Conservation (phyloP, 2,888 invertebrate species). For the Rosalia funebris region DNA sequence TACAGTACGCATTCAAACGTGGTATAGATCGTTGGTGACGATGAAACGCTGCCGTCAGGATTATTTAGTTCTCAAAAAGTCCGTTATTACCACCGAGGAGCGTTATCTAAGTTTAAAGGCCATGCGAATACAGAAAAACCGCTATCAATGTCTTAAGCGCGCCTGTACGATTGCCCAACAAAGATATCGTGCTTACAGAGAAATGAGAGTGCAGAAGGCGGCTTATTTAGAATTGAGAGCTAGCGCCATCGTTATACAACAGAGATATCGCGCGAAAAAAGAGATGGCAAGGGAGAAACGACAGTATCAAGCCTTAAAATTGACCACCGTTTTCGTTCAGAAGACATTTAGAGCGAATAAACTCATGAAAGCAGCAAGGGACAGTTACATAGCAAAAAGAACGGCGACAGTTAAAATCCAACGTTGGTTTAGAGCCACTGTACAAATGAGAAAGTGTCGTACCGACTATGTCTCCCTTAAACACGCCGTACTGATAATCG, state of each 20-base stretch:
- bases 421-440: conserved; percentile 31
- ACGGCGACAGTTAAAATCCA: conserved; percentile 60
- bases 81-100: conserved; percentile 38
- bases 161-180: conserved; percentile 65
- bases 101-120: conserved; percentile 44
- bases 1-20: conserved; percentile 63
- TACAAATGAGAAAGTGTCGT: conserved; percentile 34
- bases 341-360: conserved; percentile 63
- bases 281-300: conserved; percentile 46
- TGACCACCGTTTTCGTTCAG: conserved; percentile 62
- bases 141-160: conserved; percentile 47
- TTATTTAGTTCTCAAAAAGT: conserved; percentile 28
- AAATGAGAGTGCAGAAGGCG: conserved; percentile 53
- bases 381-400: conserved; percentile 56
- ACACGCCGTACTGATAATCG: conserved; percentile 27
- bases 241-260: conserved; percentile 62
- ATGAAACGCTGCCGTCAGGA: neutral
- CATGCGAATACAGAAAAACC: conserved; percentile 39
- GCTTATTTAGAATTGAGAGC: conserved; percentile 57
- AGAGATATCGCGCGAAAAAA: conserved; percentile 62
- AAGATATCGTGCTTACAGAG: conserved; percentile 62
- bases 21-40: conserved; percentile 59
- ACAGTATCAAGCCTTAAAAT: conserved; percentile 45
- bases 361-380: conserved; percentile 54
- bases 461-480: conserved; percentile 35